Base-by-base conservation (phyloP, 2,888 invertebrate species). In the Smittia sp. region DNA sequence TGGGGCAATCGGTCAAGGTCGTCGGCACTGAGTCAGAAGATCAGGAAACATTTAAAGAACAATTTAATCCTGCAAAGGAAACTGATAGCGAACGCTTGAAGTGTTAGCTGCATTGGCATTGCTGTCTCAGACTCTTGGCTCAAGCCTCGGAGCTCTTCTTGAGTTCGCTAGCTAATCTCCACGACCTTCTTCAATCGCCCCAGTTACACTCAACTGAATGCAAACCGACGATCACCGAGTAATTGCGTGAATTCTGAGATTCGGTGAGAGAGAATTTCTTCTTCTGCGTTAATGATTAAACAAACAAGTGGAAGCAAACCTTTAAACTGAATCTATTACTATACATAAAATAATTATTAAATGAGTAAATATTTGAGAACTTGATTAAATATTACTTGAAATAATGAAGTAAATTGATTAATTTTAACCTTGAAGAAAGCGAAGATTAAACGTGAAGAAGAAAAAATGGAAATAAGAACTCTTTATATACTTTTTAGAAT, bases 401-500 rank as follows among this genome's bases (percentile, higher is more conserved):
- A 13, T 46, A n/a, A 63, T 58, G 25, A 58, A 58, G 24, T 58
- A 58, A 63, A 63, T 63, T 63, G 27, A 63, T 20, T 63, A 63
- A 63, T 63, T 63, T 63, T 63, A 63, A 63, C 63, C 63, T 63
- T 27, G 27, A 63, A 63, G 22, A 25, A 63, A 58, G 58, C 11
- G 22, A 63, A 63, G 20, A 63, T 15, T 15, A 63, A 58, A 58
- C 22, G 18, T 18, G n/a, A 20, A 58, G 9, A 58, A 63, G 27
- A 25, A 63, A 52, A 63, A 58, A 20, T 22, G 18, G 6, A 52
- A 62, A 63, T 25, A 63, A 27, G 63, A 63, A 63, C 27, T 63
- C 27, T 27, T 63, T 63, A 58, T 63, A 63, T 63, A 63, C 63
- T 24, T 63, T 63, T 25, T 63, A 63, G 63, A 63, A 63, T 63